Evolutionary conservation across 1,140 invertebrate species (phyloP).

Genomic region (Bombus turneri): DNA sequence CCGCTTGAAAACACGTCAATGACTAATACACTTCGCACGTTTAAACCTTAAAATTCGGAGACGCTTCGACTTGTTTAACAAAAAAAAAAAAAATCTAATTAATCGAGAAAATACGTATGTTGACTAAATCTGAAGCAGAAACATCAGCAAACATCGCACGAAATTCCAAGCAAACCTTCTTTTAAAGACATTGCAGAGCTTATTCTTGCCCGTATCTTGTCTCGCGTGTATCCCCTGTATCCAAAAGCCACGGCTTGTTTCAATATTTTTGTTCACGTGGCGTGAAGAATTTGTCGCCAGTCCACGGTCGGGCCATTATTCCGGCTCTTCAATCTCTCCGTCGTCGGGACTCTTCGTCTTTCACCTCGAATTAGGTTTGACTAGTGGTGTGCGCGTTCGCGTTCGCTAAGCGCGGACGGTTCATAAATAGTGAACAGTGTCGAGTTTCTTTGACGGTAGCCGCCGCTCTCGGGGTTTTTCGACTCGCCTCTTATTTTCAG

Average conservation of each 20-base stretch:
- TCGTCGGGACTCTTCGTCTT: conserved; percentile 29
- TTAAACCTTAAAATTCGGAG: too few relatives aligned
- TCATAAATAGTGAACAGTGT: conserved; percentile 65
- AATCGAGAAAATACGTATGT: too few relatives aligned
- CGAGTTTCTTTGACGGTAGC: conserved; percentile 55
- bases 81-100: not conserved
- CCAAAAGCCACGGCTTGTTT: not conserved
- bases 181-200: too few relatives aligned
- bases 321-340: conserved; percentile 17
- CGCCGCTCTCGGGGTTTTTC: conserved; percentile 44
- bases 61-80: not conserved
- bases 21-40: too few relatives aligned
- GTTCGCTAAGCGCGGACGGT: conserved; percentile 16
- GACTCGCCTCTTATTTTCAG: conserved; percentile 65
- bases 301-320: not conserved
- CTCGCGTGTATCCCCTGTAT: not conserved
- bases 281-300: conserved; percentile 13
- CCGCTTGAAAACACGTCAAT: too few relatives aligned
- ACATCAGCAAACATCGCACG: not conserved
- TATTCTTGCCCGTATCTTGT: not conserved
- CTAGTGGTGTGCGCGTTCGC: not conserved
- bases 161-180: not conserved
- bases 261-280: conserved; percentile 24
- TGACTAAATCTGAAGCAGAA: not conserved
- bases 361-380: conserved; percentile 48